Conservation (phyloP, 2,113 vertebrate species). For the Neogale vison region DNA sequence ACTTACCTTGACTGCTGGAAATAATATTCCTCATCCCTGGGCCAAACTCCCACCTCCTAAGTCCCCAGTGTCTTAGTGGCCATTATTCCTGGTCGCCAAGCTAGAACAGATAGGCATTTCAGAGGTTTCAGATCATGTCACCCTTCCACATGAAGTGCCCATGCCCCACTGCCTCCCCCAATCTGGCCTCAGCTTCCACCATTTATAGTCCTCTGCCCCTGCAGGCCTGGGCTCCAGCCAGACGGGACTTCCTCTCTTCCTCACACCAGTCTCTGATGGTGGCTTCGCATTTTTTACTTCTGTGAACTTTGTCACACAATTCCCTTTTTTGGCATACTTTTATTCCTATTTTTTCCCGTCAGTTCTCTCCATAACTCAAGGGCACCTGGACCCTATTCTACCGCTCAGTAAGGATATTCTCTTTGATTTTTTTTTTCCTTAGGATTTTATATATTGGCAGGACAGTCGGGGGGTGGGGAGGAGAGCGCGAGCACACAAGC, state of each 20-base stretch:
- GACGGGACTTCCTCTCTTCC: neutral
- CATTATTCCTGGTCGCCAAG: neutral
- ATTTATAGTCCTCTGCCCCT: too few relatives aligned
- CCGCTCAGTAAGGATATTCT: neutral
- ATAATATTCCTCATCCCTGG: neutral
- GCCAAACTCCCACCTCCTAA: neutral
- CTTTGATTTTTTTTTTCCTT: neutral
- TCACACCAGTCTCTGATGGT: neutral
- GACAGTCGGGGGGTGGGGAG: too few relatives aligned
- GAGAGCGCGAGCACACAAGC: too few relatives aligned
- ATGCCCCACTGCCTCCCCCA: rapidly evolving
- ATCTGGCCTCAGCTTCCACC: neutral
- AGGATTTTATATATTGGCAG: too few relatives aligned
- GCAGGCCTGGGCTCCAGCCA: neutral
- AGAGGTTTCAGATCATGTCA: neutral
- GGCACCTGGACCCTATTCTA: neutral
- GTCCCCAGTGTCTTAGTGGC: neutral
- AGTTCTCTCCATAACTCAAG: neutral
- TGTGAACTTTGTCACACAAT: neutral
- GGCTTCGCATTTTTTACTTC: neutral
- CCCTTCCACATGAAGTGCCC: neutral
- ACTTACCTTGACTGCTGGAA: neutral
- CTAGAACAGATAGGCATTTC: neutral
- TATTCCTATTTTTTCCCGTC: neutral
- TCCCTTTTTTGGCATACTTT: neutral